Base-by-base conservation (phyloP, 2,113 vertebrate genomes). In the Bubo scandiacus region DNA sequence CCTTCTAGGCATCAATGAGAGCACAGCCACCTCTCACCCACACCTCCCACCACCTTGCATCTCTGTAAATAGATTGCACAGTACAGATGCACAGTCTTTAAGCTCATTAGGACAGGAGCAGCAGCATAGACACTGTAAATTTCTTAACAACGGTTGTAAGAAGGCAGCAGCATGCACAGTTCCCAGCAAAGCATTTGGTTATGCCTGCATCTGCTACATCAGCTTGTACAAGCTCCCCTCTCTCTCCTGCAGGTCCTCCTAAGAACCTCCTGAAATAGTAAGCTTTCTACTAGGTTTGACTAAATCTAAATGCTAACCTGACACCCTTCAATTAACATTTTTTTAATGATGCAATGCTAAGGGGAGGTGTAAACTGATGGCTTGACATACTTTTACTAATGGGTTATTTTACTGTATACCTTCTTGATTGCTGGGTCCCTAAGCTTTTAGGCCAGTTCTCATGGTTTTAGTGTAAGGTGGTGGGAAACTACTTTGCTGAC, bases 101-200 rank as follows among this genome's bases (percentile, higher is more conserved):
- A 81, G 91, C 54, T 88, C 75, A 21, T 47, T 11, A 84, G 81
- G 55, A 79, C 67, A 97, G 87, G 2, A 85, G 82, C 49, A 96
- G 91, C 91, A 96, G 94, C 92, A 81, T 1, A 70, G 80, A 65
- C 38, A 93, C 73, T 4, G 3, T 47, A 38, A 66, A 34, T 57
- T 80, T 80, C 73, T 81, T 65, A 43, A 45, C 34, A 83, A 79
- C 8, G 62, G 47, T 11, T 23, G 59, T 51, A 59, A 97, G 88
- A 96, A 52, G 34, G 91, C 71, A 96, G 85, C 73, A 84, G 62
- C 88, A 96, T 81, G 93, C 95, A 94, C 29, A 43, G 20, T 6
- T 61, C 80, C 47, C 90, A 86, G 90, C 82, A 73, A 95, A 97
- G 93, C 86, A 26, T 42, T 81, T 79, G 19, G 70, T 38, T 62